Base-by-base conservation (phyloP, 2,113 vertebrate genomes). In the Dasyprocta punctata region DNA sequence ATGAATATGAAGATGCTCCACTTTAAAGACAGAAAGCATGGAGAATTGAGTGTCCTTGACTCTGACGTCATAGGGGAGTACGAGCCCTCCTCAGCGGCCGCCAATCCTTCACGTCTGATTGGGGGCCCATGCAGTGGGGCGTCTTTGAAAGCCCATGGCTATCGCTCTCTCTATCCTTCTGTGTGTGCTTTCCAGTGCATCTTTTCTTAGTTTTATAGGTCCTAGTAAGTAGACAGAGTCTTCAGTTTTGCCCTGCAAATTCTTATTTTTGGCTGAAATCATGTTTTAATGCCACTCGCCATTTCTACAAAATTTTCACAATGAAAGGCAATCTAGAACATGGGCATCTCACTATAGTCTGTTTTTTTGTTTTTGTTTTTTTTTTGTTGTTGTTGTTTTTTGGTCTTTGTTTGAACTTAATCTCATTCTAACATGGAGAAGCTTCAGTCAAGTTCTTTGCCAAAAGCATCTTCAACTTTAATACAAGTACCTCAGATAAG, bases 211-310 rank as follows among this genome's bases (percentile, higher is more conserved):
- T 84, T 92, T 94, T 52, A 83, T 30, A 47, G 13, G 2, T 84
- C 87, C 10, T 33, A 85, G 22, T 28, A 88, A 78, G 4, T 82
- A 7, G 30, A n/a, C n/a, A 75, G 49, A 6, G 20, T 77, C 97
- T 93, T 86, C 13, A 26, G 7, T 36, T 58, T 87, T 44, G 54
- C 22, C 12, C 26, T 80, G 67, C 24, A 49, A 75, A 56, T 89
- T 67, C 41, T 93, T 86, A 61, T 14, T 95, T 90, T 92, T 89
- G 75, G 28, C 54, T 58, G 33, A 89, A 41, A 41, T 65, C 33
- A 54, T 65, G 5, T 86, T 95, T 84, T 93, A 83, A n/a, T 92
- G 54, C 41, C 24, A 19, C 17, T 14, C 20, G 44, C 36, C 69
- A 54, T 86, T 83, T 52, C 44, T 47, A n/a, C 9, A 77, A 87